Percentiles rank a stretch among this genome's conserved stretches.
Evolutionary conservation across 2,888 invertebrate genomes (phyloP).

Genomic region (Alentia gelatinosa): DNA sequence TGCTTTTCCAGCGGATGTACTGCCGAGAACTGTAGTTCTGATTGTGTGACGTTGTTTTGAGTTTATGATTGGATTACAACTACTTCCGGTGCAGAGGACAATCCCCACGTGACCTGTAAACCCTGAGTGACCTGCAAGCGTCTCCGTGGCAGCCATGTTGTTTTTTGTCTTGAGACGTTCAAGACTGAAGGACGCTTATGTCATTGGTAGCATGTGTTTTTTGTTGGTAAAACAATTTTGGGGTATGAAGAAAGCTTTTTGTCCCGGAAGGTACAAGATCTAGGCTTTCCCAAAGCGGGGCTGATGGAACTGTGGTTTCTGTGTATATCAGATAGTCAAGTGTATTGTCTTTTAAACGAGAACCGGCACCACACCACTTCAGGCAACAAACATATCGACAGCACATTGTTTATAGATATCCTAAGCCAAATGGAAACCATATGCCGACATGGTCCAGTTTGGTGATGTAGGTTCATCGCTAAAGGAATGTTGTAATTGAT

Average conservation of each 20-base stretch:
- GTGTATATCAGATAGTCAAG: conserved; percentile 22
- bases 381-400: conserved; percentile 8
- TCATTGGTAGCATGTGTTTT: background rate
- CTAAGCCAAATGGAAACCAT: background rate
- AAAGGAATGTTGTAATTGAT: no score
- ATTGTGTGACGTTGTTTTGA: conserved; percentile 10
- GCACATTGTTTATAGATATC: background rate
- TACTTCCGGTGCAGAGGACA: conserved; percentile 19
- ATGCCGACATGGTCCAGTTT: background rate
- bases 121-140: background rate
- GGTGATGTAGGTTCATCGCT: no score
- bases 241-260: background rate
- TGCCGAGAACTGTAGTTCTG: background rate
- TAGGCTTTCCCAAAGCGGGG: background rate
- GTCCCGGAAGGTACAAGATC: background rate
- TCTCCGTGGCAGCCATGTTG: background rate
- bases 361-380: background rate
- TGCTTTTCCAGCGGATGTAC: background rate
- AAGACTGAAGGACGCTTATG: background rate
- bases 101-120: background rate
- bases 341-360: conserved; percentile 5
- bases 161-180: background rate
- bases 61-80: conserved; percentile 43
- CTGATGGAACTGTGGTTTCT: background rate
- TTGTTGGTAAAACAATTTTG: background rate